Conservation (phyloP, 2,113 vertebrate genomes). For the Edolisoma coerulescens region DNA sequence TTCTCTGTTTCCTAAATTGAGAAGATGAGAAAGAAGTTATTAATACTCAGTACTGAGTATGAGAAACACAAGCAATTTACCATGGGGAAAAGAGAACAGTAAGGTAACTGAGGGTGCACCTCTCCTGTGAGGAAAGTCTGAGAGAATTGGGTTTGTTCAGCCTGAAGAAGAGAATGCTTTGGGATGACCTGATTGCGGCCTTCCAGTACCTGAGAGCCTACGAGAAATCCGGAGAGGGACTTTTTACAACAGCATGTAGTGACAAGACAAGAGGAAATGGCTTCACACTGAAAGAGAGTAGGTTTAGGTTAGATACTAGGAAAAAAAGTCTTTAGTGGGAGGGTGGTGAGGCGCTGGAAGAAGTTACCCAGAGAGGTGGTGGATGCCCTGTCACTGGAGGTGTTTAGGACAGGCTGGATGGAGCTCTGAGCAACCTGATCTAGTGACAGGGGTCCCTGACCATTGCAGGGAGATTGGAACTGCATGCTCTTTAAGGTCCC, state of each 20-base stretch:
- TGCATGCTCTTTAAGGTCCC: neutral
- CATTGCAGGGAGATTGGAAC: neutral
- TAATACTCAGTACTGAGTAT: neutral
- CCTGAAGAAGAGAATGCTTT: neutral
- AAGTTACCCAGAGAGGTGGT: neutral
- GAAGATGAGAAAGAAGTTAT: neutral
- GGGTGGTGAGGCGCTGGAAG: neutral
- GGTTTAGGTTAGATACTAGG: neutral
- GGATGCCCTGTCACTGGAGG: neutral
- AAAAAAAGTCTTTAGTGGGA: neutral
- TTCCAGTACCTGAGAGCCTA: neutral
- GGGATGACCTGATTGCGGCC: neutral
- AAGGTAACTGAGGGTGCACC: neutral
- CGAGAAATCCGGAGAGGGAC: neutral
- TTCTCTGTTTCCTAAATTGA: neutral
- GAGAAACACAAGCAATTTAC: neutral
- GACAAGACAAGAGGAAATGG: neutral
- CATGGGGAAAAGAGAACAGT: neutral
- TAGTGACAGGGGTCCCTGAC: neutral
- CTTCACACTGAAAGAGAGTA: neutral
- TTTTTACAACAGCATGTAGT: neutral
- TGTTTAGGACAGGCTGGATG: neutral
- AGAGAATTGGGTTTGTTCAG: neutral
- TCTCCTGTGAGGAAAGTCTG: neutral
- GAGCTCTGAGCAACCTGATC: neutral